Evolutionary conservation across 2,797 vertebrate genomes (phyloP).

Genomic region (Phataginus tricuspis): DNA sequence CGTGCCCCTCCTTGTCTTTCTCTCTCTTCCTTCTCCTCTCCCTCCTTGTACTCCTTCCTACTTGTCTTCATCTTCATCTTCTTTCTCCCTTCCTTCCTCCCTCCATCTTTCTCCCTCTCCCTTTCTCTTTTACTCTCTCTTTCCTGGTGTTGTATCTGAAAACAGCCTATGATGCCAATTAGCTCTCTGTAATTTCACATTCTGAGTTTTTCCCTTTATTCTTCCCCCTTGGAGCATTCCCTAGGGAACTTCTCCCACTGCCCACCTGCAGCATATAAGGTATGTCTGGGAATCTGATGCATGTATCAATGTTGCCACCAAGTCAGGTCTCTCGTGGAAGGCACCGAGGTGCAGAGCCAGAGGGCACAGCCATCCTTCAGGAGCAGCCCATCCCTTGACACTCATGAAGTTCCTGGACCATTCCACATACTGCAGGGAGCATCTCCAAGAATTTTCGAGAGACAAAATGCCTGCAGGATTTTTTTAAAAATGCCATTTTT

Average conservation of each 20-base stretch:
- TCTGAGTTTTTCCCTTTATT: background rate
- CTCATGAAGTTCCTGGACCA: background rate
- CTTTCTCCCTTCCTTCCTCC: background rate
- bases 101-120: background rate
- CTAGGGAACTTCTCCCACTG: background rate
- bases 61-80: rapidly evolving
- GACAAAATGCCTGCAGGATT: background rate
- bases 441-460: background rate
- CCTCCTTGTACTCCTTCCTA: too few relatives aligned
- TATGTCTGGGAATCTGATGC: background rate
- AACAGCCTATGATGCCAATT: background rate
- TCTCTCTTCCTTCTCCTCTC: background rate
- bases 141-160: background rate
- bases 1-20: too few relatives aligned
- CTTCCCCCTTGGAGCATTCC: background rate
- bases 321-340: background rate
- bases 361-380: rapidly evolving
- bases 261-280: background rate
- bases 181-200: background rate
- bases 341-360: too few relatives aligned
- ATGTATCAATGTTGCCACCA: background rate
- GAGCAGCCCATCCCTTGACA: rapidly evolving
- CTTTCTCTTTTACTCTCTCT: too few relatives aligned
- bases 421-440: background rate
- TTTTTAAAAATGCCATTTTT: background rate